phyloP scores from a whole-genome alignment of 37 sponge, comb jelly and placozoan genomes.

The Petrosia ficiformis region DNA sequence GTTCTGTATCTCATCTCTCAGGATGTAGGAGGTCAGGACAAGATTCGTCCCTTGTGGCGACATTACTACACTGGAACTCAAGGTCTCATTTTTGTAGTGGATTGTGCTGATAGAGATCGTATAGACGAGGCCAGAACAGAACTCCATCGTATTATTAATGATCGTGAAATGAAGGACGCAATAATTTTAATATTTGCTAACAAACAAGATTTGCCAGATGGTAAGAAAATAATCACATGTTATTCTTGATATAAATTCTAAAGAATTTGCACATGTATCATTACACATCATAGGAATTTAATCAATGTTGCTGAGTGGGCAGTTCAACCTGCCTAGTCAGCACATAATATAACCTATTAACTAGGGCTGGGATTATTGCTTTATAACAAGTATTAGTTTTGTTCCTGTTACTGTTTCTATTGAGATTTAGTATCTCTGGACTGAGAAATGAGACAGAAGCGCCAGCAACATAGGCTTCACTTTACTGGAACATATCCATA shows the following conservation, averaged over 20 bases:
- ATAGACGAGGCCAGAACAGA: constrained; percentile 95
- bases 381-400: too few relatives aligned
- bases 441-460: too few relatives aligned
- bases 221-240: constrained; percentile 32
- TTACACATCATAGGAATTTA: too few relatives aligned
- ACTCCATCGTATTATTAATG: constrained; percentile 93
- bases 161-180: constrained; percentile 95
- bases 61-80: constrained; percentile 99
- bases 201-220: constrained; percentile 95
- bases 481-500: too few relatives aligned
- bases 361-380: too few relatives aligned
- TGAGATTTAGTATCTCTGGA: too few relatives aligned
- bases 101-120: constrained; percentile 93
- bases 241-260: too few relatives aligned
- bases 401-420: too few relatives aligned
- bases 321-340: neutral
- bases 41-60: constrained; percentile 96
- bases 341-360: too few relatives aligned
- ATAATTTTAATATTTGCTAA: constrained; percentile 95
- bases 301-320: neutral
- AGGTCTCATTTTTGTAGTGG: constrained; percentile 96
- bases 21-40: constrained; percentile 99
- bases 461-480: too few relatives aligned
- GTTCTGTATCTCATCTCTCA: too few relatives aligned
- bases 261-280: neutral